phyloP scores from a whole-genome alignment of 1,140 invertebrate species.

The Battus philenor region DNA sequence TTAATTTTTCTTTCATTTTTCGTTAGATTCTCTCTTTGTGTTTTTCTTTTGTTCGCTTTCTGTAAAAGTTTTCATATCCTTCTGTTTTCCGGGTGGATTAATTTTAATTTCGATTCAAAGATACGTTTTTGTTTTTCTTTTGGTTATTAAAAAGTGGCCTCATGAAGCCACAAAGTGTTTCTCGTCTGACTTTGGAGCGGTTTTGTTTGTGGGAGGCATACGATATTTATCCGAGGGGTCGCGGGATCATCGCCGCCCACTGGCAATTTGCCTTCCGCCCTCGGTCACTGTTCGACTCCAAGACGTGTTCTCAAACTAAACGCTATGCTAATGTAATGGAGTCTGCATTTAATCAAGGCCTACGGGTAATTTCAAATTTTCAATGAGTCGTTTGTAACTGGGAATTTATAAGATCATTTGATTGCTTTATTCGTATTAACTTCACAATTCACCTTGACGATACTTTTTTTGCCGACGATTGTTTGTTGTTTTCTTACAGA shows the following conservation, averaged over 20 bases:
- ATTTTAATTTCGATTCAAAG: constrained; percentile 65
- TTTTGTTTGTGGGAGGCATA: constrained; percentile 31
- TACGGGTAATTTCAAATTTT: constrained; percentile 65
- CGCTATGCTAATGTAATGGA: constrained; percentile 71
- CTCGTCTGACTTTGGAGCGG: constrained; percentile 28
- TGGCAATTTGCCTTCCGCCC: constrained; percentile 54
- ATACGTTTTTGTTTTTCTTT: constrained; percentile 30
- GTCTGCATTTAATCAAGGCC: constrained; percentile 65
- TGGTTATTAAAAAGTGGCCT: constrained; percentile 21
- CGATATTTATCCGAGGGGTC: constrained; percentile 60
- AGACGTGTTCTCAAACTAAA: constrained; percentile 65
- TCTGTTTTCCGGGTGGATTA: constrained; percentile 62
- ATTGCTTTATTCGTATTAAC: too few species aligned
- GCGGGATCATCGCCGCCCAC: constrained; percentile 66
- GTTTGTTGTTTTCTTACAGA: too few species aligned
- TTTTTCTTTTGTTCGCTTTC: constrained; percentile 52
- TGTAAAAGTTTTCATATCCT: constrained; percentile 61
- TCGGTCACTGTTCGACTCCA: constrained; percentile 36
- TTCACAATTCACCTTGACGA: too few species aligned
- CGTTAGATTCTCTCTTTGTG: constrained; percentile 40
- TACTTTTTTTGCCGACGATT: too few species aligned
- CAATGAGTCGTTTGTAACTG: constrained; percentile 57
- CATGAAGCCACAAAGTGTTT: constrained; percentile 1
- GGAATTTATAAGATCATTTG: constrained; percentile 47
- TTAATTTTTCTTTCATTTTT: constrained; percentile 44